These are phyloP conservation scores for Parotocinclus haroldoi DNA, from an alignment of 2,797 vertebrate genomes.

Conservation along the genomic window DNA sequence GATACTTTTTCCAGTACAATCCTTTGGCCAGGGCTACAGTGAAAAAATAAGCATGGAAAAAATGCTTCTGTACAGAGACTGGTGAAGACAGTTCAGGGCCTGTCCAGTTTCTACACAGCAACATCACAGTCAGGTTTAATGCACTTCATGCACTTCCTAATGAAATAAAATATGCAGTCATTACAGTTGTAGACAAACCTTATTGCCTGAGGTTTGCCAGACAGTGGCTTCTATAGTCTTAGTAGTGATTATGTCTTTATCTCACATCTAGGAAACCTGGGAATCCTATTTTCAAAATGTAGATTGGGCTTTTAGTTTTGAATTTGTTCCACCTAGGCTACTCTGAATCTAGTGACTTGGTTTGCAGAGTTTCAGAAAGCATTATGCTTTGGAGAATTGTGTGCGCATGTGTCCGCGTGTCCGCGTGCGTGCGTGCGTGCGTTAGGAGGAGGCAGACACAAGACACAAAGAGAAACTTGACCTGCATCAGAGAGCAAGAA, in stretches of 20 bases:
- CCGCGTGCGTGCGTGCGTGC: too few relatives aligned
- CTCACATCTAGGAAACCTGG: too few relatives aligned
- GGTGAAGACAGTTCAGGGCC: slow-evolving; percentile 49
- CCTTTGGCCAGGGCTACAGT: slow-evolving; percentile 51
- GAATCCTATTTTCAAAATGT: too few relatives aligned
- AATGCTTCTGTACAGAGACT: slow-evolving; percentile 48
- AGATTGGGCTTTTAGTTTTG: too few relatives aligned
- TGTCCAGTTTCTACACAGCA: slow-evolving; percentile 13
- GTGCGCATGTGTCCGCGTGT: too few relatives aligned
- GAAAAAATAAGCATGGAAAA: slow-evolving; percentile 56
- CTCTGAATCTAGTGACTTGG: too few relatives aligned
- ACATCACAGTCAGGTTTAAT: slow-evolving; percentile 45
- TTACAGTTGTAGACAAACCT: too few relatives aligned
- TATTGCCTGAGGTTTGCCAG: too few relatives aligned
- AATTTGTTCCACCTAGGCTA: too few relatives aligned
- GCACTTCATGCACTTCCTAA: neutral
- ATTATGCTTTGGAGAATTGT: neutral
- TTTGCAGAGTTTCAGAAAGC: neutral
- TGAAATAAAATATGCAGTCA: too few relatives aligned
- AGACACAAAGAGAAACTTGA: slow-evolving; percentile 21
- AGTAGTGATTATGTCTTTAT: too few relatives aligned
- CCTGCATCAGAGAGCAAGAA: slow-evolving; percentile 15
- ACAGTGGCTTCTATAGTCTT: neutral
- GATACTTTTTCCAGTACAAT: slow-evolving; percentile 64
- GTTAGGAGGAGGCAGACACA: slow-evolving; percentile 6